Base-by-base conservation (phyloP, 2,888 invertebrate genomes). In the Xanthia icteritia region DNA sequence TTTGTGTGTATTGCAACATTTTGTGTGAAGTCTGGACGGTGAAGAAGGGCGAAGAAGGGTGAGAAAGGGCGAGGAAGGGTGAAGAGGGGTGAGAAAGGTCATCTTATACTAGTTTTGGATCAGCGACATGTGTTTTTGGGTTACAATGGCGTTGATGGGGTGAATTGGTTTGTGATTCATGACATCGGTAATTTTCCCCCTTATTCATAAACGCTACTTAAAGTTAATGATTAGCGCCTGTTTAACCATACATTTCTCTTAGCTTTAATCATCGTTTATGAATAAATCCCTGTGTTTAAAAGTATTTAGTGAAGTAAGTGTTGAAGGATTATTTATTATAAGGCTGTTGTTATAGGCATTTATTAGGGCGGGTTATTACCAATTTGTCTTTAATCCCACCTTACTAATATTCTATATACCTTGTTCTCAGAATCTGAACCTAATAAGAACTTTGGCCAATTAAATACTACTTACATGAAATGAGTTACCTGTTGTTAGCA, bases 121-220 rank as follows among this genome's bases (percentile, higher is more conserved):
- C 90, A 89, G 91, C 90, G 90, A 93, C 93, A 93, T 94, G 92
- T 94, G 93, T 92, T 93, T 84, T 90, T 83, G 84, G 85, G 90
- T 89, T 91, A 91, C 89, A 92, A 72, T 92, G 89, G 88, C 86
- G 90, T 92, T 73, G 54, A 48, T 82, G 82, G 91, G 90, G 89
- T 89, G 90, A 89, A 91, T 89, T 89, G 80, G 79, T 89, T 88
- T 77, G 77, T 82, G 77, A 86, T 81, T 84, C 82, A 71, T 86
- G 81, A 80, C 80, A 80, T 85, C 58, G 75, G 77, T 74, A 61
- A 86, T 86, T 81, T 74, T n/a, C n/a, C n/a, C n/a, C n/a, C n/a
- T n/a, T n/a, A n/a, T n/a, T n/a, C n/a, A n/a, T n/a, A n/a, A n/a
- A n/a, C n/a, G n/a, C n/a, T n/a, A n/a, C n/a, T n/a, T n/a, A n/a